Percentiles rank a stretch among this genome's conserved stretches.
Conservation (phyloP, 2,888 invertebrate species). For the Drosophila koepferae region DNA sequence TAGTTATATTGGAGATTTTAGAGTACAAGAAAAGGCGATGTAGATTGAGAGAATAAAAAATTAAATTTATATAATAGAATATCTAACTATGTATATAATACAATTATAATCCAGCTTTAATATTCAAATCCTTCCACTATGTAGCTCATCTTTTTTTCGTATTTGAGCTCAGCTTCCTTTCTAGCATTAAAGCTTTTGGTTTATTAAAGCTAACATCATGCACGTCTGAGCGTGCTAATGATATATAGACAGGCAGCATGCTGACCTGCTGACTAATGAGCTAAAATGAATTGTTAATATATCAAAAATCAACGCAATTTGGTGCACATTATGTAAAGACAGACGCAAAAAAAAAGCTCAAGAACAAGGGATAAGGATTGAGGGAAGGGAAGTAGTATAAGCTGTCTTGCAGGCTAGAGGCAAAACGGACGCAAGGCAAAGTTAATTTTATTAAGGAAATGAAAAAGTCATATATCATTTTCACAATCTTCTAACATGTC, state of each 20-base stretch:
- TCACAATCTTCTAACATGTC: constrained; percentile 77
- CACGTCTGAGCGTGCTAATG: constrained; percentile 60
- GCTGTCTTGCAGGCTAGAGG: constrained; percentile 12
- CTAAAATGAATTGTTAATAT: constrained; percentile 77
- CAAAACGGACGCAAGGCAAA: constrained; percentile 56
- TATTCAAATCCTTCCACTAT: not conserved
- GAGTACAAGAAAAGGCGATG: not conserved
- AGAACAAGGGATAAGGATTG: not conserved
- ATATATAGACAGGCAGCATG: constrained; percentile 67
- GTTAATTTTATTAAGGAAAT: constrained; percentile 81
- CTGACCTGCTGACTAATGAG: constrained; percentile 75
- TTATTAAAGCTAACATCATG: constrained; percentile 45
- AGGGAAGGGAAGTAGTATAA: not conserved
- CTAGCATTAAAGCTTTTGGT: constrained; percentile 34
- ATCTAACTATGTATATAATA: not conserved
- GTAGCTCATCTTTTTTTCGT: not conserved
- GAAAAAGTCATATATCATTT: constrained; percentile 80
- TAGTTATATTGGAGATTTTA: not conserved
- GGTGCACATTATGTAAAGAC: constrained; percentile 72
- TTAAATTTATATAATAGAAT: not conserved
- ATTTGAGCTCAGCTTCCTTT: not conserved
- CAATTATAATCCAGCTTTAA: not conserved
- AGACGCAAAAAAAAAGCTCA: constrained; percentile 17
- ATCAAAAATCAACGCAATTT: constrained; percentile 79
- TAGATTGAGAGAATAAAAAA: too few relatives aligned